These are phyloP conservation scores for Gymnocypris eckloni DNA, from an alignment of 2,797 vertebrate species.

Conservation along the genomic window DNA sequence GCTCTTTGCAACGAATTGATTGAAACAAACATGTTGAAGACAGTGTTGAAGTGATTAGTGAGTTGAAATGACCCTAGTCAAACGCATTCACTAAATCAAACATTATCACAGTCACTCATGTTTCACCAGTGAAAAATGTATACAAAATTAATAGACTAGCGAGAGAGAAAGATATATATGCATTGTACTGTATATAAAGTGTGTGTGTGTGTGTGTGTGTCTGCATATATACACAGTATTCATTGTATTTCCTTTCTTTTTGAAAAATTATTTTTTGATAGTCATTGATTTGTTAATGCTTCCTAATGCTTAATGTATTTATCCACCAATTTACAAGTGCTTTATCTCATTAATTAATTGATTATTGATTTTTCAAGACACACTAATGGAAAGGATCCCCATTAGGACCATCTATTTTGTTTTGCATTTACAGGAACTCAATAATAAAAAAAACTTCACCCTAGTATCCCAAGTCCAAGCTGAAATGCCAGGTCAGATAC, in stretches of 20 bases:
- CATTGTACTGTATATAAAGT: neutral
- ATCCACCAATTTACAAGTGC: neutral
- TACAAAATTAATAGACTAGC: neutral
- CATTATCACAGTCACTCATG: conserved; percentile 1
- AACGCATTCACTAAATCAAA: neutral
- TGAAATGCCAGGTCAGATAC: neutral
- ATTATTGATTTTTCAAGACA: neutral
- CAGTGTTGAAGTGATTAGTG: neutral
- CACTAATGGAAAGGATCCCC: neutral
- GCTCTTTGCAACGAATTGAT: neutral
- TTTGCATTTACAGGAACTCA: neutral
- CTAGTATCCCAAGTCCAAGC: neutral
- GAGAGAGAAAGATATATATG: neutral
- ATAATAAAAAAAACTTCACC: neutral
- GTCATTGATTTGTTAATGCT: neutral
- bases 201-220: neutral
- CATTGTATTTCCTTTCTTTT: neutral
- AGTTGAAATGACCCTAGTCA: neutral
- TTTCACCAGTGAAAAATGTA: neutral
- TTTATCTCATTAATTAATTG: neutral
- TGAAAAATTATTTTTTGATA: neutral
- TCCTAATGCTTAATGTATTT: neutral
- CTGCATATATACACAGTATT: neutral
- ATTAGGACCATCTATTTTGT: neutral
- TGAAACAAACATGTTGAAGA: neutral